These are phyloP conservation scores for Lasiurus cinereus DNA, from an alignment of 2,113 vertebrate genomes.

Conservation along the genomic window DNA sequence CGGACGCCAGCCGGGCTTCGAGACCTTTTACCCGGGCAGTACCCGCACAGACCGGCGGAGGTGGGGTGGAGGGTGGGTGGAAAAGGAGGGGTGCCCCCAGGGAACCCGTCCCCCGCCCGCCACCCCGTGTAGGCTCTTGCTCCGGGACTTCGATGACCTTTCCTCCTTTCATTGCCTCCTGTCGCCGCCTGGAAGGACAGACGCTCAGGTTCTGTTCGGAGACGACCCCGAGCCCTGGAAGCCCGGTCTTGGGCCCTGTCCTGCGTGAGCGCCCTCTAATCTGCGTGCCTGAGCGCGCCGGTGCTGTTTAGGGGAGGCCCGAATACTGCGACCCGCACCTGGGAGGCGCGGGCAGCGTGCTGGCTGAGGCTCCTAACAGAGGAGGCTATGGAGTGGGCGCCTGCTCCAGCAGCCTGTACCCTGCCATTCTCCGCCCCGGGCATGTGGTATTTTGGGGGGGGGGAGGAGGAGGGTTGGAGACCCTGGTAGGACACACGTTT, in stretches of 20 bases:
- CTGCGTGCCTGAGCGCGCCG: accelerated
- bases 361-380: not conserved
- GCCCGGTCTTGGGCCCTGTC: not conserved
- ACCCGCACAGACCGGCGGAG: constrained; percentile 41
- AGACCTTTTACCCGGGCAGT: not conserved
- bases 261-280: not conserved
- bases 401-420: not conserved
- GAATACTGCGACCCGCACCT: accelerated
- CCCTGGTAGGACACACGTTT: not conserved
- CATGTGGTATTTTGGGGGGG: not conserved
- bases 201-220: constrained; percentile 10
- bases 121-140: not conserved
- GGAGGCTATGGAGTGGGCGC: not conserved
- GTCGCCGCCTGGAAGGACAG: not conserved
- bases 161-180: not conserved
- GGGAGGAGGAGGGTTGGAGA: not conserved
- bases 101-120: not conserved
- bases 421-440: accelerated
- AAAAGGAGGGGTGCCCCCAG: not conserved
- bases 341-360: not conserved
- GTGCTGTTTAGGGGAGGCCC: not conserved
- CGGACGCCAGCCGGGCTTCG: not conserved
- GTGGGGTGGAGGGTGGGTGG: not conserved
- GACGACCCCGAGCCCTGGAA: not conserved
- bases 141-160: not conserved